Conservation (phyloP, 2,888 invertebrate genomes). For the Hypolimnas misippus region DNA sequence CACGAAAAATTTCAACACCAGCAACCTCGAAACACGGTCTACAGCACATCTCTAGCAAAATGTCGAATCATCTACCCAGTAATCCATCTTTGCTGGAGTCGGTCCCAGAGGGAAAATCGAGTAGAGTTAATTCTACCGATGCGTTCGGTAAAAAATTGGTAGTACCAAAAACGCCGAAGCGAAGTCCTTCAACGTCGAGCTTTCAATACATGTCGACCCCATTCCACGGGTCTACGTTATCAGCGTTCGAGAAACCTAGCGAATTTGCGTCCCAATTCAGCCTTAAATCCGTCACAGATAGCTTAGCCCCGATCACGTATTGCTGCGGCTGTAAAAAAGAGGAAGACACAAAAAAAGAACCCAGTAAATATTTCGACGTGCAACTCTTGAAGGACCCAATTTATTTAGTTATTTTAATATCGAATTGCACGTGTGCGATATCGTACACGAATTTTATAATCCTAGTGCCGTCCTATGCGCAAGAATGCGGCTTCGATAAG, state of each 20-base stretch:
- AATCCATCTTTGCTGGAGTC: conserved; percentile 86
- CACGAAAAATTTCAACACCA: conserved; percentile 68
- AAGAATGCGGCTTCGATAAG: conserved; percentile 88
- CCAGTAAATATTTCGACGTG: conserved; percentile 89
- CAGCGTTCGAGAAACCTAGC: conserved; percentile 89
- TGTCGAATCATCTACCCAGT: conserved; percentile 84
- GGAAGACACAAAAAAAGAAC: conserved; percentile 65
- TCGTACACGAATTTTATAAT: conserved; percentile 95
- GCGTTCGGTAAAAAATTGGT: conserved; percentile 69
- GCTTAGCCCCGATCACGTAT: conserved; percentile 74
- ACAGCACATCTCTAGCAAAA: conserved; percentile 86
- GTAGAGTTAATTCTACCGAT: conserved; percentile 68
- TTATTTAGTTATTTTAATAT: conserved; percentile 91
- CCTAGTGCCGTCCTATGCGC: conserved; percentile 90
- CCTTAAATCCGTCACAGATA: conserved; percentile 86
- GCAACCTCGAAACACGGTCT: conserved; percentile 70
- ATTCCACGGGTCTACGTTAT: conserved; percentile 92
- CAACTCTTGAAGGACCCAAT: conserved; percentile 90
- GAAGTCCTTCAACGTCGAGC: conserved; percentile 91
- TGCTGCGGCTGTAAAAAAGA: conserved; percentile 72
- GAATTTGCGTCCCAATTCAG: conserved; percentile 92
- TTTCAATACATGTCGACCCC: conserved; percentile 94
- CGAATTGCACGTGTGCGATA: conserved; percentile 93
- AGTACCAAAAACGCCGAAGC: conserved; percentile 82
- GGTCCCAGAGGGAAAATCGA: conserved; percentile 86